A percentile compares a stretch with the other conserved stretches of the same genome.
These are phyloP conservation scores for Pediacus dermestoides DNA, from an alignment of 2,888 invertebrate genomes.

Conservation along the genomic window DNA sequence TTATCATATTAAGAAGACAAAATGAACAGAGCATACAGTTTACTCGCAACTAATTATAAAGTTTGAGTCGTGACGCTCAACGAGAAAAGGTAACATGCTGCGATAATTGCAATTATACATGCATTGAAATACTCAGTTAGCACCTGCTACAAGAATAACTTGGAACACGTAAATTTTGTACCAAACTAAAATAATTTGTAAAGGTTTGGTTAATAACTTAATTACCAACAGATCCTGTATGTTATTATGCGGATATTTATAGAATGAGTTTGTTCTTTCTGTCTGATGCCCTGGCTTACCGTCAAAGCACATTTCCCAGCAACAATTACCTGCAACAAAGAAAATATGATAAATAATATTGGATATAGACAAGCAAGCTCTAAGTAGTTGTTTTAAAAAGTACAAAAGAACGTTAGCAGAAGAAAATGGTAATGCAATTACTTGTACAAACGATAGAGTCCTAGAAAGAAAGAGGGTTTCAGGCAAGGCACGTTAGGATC, in stretches of 20 bases:
- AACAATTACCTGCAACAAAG: conserved; percentile 25
- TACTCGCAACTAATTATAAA: conserved; percentile 33
- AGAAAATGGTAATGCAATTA: conserved; percentile 31
- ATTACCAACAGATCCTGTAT: too few species aligned
- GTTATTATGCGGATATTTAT: too few species aligned
- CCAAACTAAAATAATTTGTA: too few species aligned
- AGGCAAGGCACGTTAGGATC: conserved; percentile 26
- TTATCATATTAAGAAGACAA: conserved; percentile 23
- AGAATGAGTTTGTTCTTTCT: too few species aligned
- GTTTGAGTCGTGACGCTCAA: conserved; percentile 26
- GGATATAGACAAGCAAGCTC: too few species aligned
- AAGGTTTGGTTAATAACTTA: too few species aligned
- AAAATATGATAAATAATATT: conserved; percentile 15
- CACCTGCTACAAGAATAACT: conserved; percentile 3
- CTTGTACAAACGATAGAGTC: conserved; percentile 24
- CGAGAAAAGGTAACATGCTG: conserved; percentile 27
- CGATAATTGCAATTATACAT: conserved; percentile 30
- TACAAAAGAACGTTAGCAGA: conserved; percentile 15
- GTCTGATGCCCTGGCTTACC: too few species aligned
- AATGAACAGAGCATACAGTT: conserved; percentile 27
- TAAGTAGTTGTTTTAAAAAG: too few species aligned
- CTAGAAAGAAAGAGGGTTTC: conserved; percentile 14
- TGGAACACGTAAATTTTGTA: conserved; percentile 4
- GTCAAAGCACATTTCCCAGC: too few species aligned
- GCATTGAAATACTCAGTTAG: conserved; percentile 21